Base-by-base conservation (phyloP, 2,797 vertebrate genomes). In the Mus spretus region DNA sequence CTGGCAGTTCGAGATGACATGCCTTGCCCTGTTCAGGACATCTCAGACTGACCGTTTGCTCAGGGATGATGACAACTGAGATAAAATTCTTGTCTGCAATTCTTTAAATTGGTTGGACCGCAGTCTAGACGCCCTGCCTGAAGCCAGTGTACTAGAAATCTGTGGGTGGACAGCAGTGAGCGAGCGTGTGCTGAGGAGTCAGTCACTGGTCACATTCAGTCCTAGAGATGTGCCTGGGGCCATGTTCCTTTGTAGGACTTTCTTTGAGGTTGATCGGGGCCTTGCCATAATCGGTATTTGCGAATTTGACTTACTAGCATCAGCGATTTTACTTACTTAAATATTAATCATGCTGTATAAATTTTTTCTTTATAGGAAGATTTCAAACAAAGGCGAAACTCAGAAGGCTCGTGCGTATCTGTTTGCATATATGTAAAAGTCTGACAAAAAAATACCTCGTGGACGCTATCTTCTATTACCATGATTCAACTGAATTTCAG, bases 41-140 rank as follows among this genome's bases (percentile, higher is more conserved):
- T 17, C n/a, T 93, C 59, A 82, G 80, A 75, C 59, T 75, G 84
- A 63, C 53, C 65, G 17, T 40, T 70, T 88, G 77, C 83, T 95
- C 1, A 17, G 81, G n/a, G 86, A 59, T 82, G 84, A 94, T 94
- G 96, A 94, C 78, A 88, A 34, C 28, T 93, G 50, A 94, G 93
- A 88, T 82, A 94, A 82, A 67, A 79, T 77, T 82, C 96, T 93
- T 92, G 91, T 93, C 88, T 63, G 12, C 40, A 85, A 80, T 96
- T 90, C 83, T 94, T 96, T 93, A 75, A 90, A 85, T 57, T 75
- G 53, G 6, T 81, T 79, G 40, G 81, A 90, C 57, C 84, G 12
- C 26, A 89, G 83, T 94, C 81, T 75, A 85, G 55, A 89, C 67
- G 75, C 17, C 47, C 10, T 61, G 81, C 72, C 84, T 40, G 96